Conservation (phyloP, 2,888 invertebrate genomes). For the Lutraria lutraria region DNA sequence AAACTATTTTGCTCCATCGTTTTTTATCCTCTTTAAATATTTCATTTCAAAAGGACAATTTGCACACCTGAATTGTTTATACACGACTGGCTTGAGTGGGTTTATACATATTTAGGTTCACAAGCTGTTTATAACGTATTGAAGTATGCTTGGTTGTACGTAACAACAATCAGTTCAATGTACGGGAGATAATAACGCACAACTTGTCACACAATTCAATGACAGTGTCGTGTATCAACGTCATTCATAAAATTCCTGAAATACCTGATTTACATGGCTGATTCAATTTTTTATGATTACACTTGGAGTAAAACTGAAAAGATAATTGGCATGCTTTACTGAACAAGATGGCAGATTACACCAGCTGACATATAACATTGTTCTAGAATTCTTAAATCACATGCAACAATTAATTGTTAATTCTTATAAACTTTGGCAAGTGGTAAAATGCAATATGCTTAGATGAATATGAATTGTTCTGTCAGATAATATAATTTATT, state of each 20-base stretch:
- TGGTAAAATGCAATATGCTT: no score
- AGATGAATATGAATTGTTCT: no score
- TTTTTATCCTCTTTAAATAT: constrained; percentile 17
- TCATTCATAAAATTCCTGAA: constrained; percentile 5
- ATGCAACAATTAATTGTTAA: no score
- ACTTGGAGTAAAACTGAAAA: neutral
- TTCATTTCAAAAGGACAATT: constrained; percentile 41
- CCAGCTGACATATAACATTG: no score
- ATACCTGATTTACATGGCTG: neutral
- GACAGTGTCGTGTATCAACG: neutral
- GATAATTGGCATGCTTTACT: no score
- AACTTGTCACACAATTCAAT: constrained; percentile 13
- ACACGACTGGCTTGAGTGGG: constrained; percentile 26
- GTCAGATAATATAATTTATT: no score
- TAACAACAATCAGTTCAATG: constrained; percentile 10
- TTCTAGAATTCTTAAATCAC: no score
- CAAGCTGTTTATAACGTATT: neutral
- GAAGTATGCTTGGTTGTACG: neutral
- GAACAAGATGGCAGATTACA: no score
- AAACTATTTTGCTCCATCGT: neutral
- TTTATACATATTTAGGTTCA: neutral
- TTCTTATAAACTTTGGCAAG: no score
- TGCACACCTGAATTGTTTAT: constrained; percentile 55
- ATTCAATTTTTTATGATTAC: neutral
- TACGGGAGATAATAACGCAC: neutral